Conservation (phyloP, 2,797 vertebrate species). For the Cygnus olor region DNA sequence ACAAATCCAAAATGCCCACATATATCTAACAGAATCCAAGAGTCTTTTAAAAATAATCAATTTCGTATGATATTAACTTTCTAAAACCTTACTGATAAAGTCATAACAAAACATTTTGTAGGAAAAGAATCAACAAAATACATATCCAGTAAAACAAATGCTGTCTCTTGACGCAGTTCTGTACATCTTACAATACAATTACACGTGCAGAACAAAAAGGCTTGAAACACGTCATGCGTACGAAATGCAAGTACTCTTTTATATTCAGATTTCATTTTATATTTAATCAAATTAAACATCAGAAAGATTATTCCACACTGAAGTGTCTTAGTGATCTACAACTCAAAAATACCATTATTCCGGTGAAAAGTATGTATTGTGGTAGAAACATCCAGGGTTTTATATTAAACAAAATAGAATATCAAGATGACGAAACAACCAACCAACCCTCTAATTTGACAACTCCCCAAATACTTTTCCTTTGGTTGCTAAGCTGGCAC, state of each 20-base stretch:
- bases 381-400: background rate
- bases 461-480: background rate
- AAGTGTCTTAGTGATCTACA: background rate
- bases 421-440: background rate
- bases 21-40: background rate
- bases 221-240: background rate
- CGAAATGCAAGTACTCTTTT: background rate
- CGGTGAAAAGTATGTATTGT: accelerated
- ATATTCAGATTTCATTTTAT: background rate
- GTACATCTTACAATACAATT: background rate
- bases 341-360: background rate
- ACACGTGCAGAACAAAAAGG: background rate
- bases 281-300: background rate
- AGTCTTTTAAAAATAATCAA: background rate
- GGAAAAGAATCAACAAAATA: background rate
- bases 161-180: background rate
- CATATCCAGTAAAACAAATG: background rate
- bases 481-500: background rate
- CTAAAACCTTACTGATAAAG: background rate
- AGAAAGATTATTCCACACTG: background rate
- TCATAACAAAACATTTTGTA: background rate
- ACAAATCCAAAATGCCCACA: background rate
- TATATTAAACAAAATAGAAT: background rate
- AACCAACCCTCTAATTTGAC: background rate
- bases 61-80: background rate